These are phyloP conservation scores for Drosophila anomalata DNA, from an alignment of 2,888 invertebrate genomes.

Conservation along the genomic window DNA sequence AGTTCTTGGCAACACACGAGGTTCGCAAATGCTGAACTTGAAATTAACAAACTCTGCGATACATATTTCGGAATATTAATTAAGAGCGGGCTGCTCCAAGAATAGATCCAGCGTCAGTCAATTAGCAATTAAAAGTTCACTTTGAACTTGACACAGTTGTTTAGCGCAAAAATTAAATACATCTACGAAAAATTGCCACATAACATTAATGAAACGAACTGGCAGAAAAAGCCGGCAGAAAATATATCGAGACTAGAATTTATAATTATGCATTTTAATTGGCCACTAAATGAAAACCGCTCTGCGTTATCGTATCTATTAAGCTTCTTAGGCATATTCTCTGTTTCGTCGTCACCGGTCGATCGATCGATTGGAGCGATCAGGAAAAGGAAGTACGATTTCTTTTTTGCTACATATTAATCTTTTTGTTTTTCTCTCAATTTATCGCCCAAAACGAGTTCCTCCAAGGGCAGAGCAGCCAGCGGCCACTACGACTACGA, in stretches of 20 bases:
- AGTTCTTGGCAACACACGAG: conserved; percentile 56
- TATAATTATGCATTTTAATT: conserved; percentile 37
- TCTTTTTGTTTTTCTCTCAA: conserved; percentile 53
- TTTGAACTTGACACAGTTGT: conserved; percentile 71
- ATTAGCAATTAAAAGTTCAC: conserved; percentile 52
- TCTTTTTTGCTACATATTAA: conserved; percentile 56
- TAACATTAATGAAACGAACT: conserved; percentile 15
- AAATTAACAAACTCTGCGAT: conserved; percentile 37
- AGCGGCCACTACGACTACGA: conserved; percentile 62
- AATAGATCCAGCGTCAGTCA: conserved; percentile 53
- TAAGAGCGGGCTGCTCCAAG: conserved; percentile 49
- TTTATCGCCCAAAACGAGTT: conserved; percentile 58
- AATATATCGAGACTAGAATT: conserved; percentile 54
- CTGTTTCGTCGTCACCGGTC: conserved; percentile 44
- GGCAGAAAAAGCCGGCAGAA: conserved; percentile 31
- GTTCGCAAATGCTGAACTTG: conserved; percentile 59
- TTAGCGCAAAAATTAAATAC: conserved; percentile 16
- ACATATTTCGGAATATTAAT: conserved; percentile 42
- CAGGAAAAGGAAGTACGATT: conserved; percentile 72
- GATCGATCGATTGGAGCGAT: conserved; percentile 53
- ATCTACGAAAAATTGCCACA: conserved; percentile 14
- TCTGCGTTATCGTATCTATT: conserved; percentile 29
- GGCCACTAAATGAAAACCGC: conserved; percentile 40
- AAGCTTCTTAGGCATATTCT: conserved; percentile 48
- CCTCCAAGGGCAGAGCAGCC: conserved; percentile 61